Base-by-base conservation (phyloP, 2,797 vertebrate genomes). In the Etheostoma perlongum region DNA sequence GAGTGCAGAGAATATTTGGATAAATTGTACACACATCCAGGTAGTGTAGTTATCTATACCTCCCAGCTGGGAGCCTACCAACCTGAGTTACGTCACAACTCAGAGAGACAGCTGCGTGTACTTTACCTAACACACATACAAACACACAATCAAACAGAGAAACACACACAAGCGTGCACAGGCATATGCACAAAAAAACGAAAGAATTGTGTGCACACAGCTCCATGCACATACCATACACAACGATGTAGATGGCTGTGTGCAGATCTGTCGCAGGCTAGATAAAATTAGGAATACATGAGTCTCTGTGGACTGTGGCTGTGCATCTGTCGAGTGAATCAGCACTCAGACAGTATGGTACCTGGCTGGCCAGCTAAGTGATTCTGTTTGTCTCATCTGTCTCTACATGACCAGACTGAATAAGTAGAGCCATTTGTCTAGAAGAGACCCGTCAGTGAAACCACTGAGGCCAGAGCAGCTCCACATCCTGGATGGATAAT, bases 381-480 rank as follows among this genome's bases (percentile, higher is more conserved):
- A 79, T 90, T 92, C 79, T 91, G 90, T 91, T 89, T 78, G 86
- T 85, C 81, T 92, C 88, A 90, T 92, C 81, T 83, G 85, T 77
- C 74, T 77, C 79, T 80, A 70, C 85, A 87, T 82, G 88, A 83
- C 67, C 84, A 59, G 84, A 87, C 81, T 88, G 83, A 57, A 76
- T 84, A 85, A 87, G 84, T 74, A 80, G 67, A 72, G 23, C 57
- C 78, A 85, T 90, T 88, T 87, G 74, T 91, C 85, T 79, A n/a
- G 66, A 54, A 72, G 76, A 72, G 68, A 60, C 53, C 55, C 86
- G 82, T 86, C 83, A 61, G 63, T 67, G 68, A 79, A 72, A 72
- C 55, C 59, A 72, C 55, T 30, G 61, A 77, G 67, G 79, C 58
- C 79, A 71, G 69, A 74, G 69, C 66, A 44, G 69, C 57, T 76